These are phyloP conservation scores for Champsocephalus esox DNA, from an alignment of 2,797 vertebrate species.

Conservation along the genomic window DNA sequence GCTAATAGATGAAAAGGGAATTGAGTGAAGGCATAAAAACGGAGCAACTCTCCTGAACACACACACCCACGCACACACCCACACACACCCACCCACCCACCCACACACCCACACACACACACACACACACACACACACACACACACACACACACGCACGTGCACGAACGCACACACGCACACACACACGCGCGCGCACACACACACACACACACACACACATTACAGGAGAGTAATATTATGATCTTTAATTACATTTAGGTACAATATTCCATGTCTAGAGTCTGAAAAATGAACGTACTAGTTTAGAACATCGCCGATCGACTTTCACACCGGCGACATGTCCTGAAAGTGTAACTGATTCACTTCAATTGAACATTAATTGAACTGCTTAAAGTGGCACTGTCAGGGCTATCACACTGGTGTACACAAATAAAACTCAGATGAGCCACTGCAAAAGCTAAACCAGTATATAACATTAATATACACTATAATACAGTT, in stretches of 20 bases:
- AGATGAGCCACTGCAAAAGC: conserved; percentile 4
- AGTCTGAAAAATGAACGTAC: not conserved
- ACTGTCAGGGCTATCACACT: not conserved
- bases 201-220: conserved; percentile 2
- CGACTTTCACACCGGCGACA: not conserved
- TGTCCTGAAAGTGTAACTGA: conserved; percentile 3
- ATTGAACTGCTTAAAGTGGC: conserved; percentile 18
- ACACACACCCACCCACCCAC: too few species aligned
- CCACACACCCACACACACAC: not conserved
- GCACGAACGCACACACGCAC: too few species aligned
- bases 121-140: not conserved
- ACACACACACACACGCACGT: not conserved
- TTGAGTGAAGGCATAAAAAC: not conserved
- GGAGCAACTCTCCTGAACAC: not conserved
- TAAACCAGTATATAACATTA: not conserved
- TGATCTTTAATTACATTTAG: accelerated
- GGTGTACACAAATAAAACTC: not conserved
- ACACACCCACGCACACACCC: not conserved
- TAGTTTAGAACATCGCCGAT: not conserved
- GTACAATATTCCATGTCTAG: accelerated
- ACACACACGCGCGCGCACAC: too few species aligned
- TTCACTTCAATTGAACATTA: not conserved
- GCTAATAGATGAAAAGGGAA: not conserved
- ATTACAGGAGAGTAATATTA: not conserved
- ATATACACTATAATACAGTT: conserved; percentile 1